phyloP scores from a whole-genome alignment of 2,888 invertebrate genomes.

The Venusia cambrica region DNA sequence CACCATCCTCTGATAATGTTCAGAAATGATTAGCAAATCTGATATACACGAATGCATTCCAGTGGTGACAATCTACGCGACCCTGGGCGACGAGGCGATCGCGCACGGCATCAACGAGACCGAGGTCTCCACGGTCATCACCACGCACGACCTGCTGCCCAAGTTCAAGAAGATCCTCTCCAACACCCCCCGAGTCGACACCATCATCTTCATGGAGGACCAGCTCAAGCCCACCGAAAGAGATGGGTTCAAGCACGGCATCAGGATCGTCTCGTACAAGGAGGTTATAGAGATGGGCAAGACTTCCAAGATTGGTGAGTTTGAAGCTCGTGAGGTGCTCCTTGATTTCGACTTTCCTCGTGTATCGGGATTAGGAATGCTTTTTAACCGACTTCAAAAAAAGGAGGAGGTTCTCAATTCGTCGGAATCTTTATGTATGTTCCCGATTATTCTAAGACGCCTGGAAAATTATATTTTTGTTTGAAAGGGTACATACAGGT shows the following conservation, averaged over 20 bases:
- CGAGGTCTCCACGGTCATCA: slow-evolving; percentile 95
- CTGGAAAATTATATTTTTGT: too few species aligned
- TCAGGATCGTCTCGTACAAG: slow-evolving; percentile 87
- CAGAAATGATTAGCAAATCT: too few species aligned
- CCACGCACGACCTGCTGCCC: slow-evolving; percentile 93
- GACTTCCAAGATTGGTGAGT: slow-evolving; percentile 60
- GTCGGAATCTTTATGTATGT: too few species aligned
- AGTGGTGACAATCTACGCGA: slow-evolving; percentile 98
- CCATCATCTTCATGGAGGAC: slow-evolving; percentile 93
- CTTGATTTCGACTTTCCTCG: too few species aligned
- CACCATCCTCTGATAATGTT: too few species aligned
- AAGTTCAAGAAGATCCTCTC: slow-evolving; percentile 91
- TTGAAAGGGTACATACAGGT: too few species aligned
- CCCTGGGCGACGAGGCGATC: slow-evolving; percentile 97
- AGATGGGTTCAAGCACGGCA: slow-evolving; percentile 86
- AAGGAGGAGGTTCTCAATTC: too few species aligned
- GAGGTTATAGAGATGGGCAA: slow-evolving; percentile 73
- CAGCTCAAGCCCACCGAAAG: slow-evolving; percentile 87
- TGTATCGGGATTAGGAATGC: too few species aligned
- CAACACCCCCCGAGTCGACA: slow-evolving; percentile 87
- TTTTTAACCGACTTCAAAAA: too few species aligned
- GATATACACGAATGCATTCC: slow-evolving; percentile 40
- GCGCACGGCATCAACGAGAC: slow-evolving; percentile 98
- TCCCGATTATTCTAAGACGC: too few species aligned
- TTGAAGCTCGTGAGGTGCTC: too few species aligned